phyloP scores from a whole-genome alignment of 2,888 invertebrate genomes.

The Chalcis sispes region DNA sequence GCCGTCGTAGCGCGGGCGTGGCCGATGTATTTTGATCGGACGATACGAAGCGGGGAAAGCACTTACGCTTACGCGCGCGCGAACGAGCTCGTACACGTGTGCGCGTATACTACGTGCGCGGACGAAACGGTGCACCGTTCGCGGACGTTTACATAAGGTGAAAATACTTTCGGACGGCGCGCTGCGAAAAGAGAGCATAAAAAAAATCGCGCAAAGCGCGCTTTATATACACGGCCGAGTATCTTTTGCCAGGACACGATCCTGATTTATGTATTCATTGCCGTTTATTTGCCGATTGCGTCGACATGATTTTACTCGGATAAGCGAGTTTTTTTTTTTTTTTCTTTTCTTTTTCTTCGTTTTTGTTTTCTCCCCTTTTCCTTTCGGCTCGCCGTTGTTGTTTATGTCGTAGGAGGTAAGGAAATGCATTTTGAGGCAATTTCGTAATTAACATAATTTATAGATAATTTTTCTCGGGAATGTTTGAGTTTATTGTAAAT shows the following conservation, averaged over 20 bases:
- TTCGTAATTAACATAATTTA: no score
- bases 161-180: conserved; percentile 64
- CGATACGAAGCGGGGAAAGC: conserved; percentile 41
- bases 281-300: background rate
- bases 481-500: no score
- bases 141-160: conserved; percentile 70
- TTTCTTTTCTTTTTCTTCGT: background rate
- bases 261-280: background rate
- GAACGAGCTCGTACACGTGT: conserved; percentile 48
- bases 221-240: no score
- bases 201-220: background rate
- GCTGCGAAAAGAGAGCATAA: background rate
- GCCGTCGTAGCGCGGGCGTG: conserved; percentile 27
- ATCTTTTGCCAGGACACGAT: background rate
- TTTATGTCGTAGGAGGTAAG: no score
- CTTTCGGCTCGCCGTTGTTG: no score
- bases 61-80: conserved; percentile 22
- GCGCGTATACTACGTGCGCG: conserved; percentile 55
- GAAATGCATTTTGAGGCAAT: no score
- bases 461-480: no score
- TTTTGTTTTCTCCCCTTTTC: no score
- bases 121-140: conserved; percentile 47
- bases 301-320: background rate
- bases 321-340: background rate
- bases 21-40: conserved; percentile 41